Conservation (phyloP, 1,140 invertebrate species). For the Pseudachorutes palmiensis region DNA sequence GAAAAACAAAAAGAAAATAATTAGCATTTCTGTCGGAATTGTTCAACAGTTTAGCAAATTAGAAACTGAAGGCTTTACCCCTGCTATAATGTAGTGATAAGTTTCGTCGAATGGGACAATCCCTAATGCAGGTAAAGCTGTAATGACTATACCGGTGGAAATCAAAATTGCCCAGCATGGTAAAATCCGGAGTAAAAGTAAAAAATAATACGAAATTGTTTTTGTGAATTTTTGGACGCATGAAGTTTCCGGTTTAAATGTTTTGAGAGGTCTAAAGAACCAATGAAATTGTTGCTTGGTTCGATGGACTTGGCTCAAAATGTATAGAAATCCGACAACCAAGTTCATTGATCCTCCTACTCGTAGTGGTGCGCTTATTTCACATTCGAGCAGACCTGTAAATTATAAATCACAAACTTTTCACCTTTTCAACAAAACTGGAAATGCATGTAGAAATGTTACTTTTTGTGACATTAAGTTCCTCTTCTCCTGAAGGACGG, state of each 20-base stretch:
- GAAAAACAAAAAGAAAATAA: background rate
- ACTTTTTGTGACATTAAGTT: conserved; percentile 9
- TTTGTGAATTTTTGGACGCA: background rate
- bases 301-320: background rate
- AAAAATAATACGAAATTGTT: background rate
- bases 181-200: background rate
- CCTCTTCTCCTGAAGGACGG: conserved; percentile 5
- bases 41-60: background rate
- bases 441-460: background rate
- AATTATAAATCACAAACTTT: background rate
- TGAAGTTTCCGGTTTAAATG: background rate
- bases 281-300: conserved; percentile 2
- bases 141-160: background rate
- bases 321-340: background rate
- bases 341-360: background rate
- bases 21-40: background rate
- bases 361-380: background rate
- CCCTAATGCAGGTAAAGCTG: background rate
- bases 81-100: conserved; percentile 1
- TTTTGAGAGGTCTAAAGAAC: background rate
- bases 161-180: background rate
- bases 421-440: background rate
- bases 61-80: background rate
- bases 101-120: background rate
- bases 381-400: conserved; percentile 1